Conservation (phyloP, 2,113 vertebrate species). For the Xerus inauris region DNA sequence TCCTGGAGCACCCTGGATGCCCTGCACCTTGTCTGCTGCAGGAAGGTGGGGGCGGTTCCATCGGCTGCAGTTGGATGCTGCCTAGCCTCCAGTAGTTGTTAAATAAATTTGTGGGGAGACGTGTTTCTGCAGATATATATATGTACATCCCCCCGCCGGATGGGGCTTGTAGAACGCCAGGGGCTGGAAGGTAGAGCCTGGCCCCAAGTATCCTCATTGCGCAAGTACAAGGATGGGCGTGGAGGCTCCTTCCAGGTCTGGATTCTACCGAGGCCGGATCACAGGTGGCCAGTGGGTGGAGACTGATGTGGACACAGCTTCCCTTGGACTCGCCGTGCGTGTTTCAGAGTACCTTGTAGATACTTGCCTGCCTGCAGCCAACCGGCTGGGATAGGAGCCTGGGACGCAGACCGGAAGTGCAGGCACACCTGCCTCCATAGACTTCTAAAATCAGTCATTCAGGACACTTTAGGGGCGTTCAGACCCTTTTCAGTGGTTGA, state of each 20-base stretch:
- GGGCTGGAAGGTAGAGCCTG: not conserved
- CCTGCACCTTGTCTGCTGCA: too few relatives aligned
- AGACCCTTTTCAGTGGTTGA: not conserved
- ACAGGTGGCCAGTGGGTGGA: accelerated
- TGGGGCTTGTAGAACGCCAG: too few relatives aligned
- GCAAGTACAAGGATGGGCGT: not conserved
- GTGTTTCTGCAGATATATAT: too few relatives aligned
- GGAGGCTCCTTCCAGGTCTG: not conserved
- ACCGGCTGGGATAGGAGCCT: not conserved
- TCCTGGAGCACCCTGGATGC: not conserved
- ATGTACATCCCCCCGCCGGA: too few relatives aligned
- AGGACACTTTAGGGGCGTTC: not conserved
- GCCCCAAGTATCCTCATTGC: not conserved
- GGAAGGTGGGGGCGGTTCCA: too few relatives aligned
- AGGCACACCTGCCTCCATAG: not conserved
- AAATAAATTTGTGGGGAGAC: too few relatives aligned
- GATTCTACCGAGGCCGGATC: not conserved
- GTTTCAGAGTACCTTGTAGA: not conserved
- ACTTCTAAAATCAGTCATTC: not conserved
- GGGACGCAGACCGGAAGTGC: not conserved
- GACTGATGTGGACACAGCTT: accelerated
- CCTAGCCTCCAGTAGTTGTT: too few relatives aligned
- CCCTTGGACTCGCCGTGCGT: accelerated
- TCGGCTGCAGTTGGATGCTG: too few relatives aligned
- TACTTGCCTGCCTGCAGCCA: accelerated